phyloP scores from a whole-genome alignment of 2,113 vertebrate species.

The Notechis scutatus region DNA sequence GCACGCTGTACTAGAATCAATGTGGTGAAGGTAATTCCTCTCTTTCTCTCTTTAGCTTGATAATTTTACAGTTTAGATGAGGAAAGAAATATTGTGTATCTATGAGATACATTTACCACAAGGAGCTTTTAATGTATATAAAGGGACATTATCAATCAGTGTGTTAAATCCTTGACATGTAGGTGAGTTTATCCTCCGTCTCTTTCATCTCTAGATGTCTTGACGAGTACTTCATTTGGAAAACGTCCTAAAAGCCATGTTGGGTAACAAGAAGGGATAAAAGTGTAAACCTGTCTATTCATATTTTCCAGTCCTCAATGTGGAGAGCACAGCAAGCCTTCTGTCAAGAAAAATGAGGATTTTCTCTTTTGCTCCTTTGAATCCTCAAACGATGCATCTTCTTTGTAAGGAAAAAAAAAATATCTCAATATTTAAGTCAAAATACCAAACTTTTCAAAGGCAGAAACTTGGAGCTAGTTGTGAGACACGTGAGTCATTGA shows the following conservation, averaged over 20 bases:
- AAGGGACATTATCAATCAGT: constrained; percentile 60
- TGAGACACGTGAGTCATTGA: constrained; percentile 33
- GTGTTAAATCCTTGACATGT: constrained; percentile 49
- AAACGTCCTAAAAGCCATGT: constrained; percentile 65
- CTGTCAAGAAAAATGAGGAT: constrained; percentile 71
- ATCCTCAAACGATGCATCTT: constrained; percentile 69
- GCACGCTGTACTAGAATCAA: constrained; percentile 51
- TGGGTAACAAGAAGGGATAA: constrained; percentile 68
- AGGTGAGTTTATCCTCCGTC: constrained; percentile 49
- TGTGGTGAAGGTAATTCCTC: background rate
- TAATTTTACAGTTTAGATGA: background rate
- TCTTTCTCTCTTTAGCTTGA: background rate
- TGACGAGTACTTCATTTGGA: constrained; percentile 63
- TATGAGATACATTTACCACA: constrained; percentile 39
- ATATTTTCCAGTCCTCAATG: constrained; percentile 62
- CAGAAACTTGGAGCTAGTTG: constrained; percentile 56
- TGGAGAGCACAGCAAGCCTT: constrained; percentile 63
- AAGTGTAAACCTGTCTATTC: constrained; percentile 65
- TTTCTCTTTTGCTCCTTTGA: constrained; percentile 67
- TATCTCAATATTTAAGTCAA: constrained; percentile 70
- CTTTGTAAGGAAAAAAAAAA: constrained; percentile 66
- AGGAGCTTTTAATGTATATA: constrained; percentile 49
- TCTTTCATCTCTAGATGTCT: constrained; percentile 63
- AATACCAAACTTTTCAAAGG: constrained; percentile 72
- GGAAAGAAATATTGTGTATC: constrained; percentile 13